Percentiles rank a stretch among this genome's conserved stretches.
Conservation (phyloP, 1,140 invertebrate genomes). For the Notospermus geniculatus region DNA sequence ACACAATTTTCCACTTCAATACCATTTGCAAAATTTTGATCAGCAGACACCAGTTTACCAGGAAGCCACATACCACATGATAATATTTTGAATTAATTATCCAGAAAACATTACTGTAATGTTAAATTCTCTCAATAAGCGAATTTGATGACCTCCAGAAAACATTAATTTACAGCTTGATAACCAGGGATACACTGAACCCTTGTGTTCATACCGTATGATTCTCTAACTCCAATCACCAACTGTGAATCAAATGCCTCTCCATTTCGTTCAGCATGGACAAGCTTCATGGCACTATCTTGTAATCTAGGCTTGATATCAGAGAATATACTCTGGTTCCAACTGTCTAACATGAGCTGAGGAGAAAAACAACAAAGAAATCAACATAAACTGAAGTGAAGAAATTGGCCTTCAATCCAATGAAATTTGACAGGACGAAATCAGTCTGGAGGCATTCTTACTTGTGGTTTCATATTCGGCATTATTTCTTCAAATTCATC, state of each 20-base stretch:
- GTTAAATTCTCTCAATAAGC: too few species aligned
- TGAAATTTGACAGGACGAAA: not conserved
- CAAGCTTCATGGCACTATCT: conserved; percentile 95
- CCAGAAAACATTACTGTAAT: too few species aligned
- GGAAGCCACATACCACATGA: too few species aligned
- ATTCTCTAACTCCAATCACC: conserved; percentile 94
- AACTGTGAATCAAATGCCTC: conserved; percentile 96
- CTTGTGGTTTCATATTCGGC: not conserved
- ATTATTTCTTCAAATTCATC: not conserved
- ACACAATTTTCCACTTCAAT: too few species aligned
- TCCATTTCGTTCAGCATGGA: conserved; percentile 92
- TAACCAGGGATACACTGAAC: too few species aligned
- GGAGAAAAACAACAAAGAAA: conserved; percentile 17
- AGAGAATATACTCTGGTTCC: conserved; percentile 96
- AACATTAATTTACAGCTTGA: too few species aligned
- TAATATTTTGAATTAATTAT: too few species aligned
- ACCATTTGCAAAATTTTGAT: too few species aligned
- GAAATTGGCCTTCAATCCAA: too few species aligned
- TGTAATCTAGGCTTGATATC: conserved; percentile 90
- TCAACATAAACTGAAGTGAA: too few species aligned
- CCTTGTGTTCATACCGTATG: conserved; percentile 74
- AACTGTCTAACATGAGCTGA: conserved; percentile 94
- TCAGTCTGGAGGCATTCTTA: not conserved
- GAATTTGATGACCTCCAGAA: too few species aligned
- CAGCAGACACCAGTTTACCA: too few species aligned